Base-by-base conservation (phyloP, 2,888 invertebrate species). In the Hybos culiciformis region DNA sequence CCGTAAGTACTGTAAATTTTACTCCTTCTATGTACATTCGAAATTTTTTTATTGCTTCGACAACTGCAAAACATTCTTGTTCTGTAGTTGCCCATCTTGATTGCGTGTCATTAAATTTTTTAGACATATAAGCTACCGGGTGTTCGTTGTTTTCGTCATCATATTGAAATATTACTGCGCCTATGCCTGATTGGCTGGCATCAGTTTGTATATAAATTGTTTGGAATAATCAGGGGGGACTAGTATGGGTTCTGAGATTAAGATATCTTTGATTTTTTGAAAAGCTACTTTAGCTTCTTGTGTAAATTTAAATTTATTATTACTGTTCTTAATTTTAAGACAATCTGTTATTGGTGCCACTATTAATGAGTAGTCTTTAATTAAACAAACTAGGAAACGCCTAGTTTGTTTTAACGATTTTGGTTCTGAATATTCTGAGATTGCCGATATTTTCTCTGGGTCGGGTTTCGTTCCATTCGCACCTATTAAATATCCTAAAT, bases 11-110 rank as follows among this genome's bases (percentile, higher is more conserved):
- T 1, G 14, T 48, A 17, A 51, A 50, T 6, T 31, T 36, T 11
- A 46, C 45, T 4, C 53, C 53, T 38, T 51, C 50, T 9, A 49
- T 21, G 44, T 49, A 56, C 20, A 47, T 43, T 26, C 54, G 38
- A 42, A 56, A 56, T 36, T 55, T 52, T 40, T 54, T 53, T 5
- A 57, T 40, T 3, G 46, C 41, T 36, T 53, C 53, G 5, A 57
- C 6, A 18, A 56, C 46, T 3, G 50, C 53, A 5, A 54, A 41
- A 29, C 51, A 43, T 45, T 58, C 57, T 32, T 46, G 15, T 43
- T 59, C 56, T 7, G 52, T 52, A 3, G 51, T 48, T 3, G 51
- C 41, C 42, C 49, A 55, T 31, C 56, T 56, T 17, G 51, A 21
- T 45, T 57, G 6, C 9, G 23, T 23, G 9, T 9, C 9, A 23